phyloP scores from a whole-genome alignment of 2,113 vertebrate genomes.

The Motacilla alba region DNA sequence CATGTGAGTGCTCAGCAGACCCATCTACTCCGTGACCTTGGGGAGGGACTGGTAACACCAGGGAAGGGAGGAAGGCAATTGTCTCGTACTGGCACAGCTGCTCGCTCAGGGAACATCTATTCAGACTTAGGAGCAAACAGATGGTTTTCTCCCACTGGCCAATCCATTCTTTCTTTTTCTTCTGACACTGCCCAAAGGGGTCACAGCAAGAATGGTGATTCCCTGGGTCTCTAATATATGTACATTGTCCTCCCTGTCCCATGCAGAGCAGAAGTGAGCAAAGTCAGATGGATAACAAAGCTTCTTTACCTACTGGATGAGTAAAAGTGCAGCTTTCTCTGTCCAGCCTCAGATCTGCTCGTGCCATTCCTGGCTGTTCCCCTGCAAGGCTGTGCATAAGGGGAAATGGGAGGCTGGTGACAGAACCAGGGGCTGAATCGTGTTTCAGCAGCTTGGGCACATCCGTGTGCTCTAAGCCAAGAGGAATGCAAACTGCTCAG shows the following conservation, averaged over 20 bases:
- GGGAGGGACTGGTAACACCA: neutral
- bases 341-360: neutral
- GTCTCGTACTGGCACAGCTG: neutral
- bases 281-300: neutral
- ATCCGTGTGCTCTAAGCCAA: constrained; percentile 1
- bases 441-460: neutral
- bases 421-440: neutral
- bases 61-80: neutral
- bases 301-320: neutral
- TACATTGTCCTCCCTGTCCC: neutral
- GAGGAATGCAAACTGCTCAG: constrained; percentile 4
- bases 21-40: neutral
- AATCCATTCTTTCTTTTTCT: neutral
- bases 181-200: neutral
- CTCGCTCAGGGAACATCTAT: neutral
- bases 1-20: neutral
- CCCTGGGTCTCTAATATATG: neutral
- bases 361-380: neutral
- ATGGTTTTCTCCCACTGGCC: neutral
- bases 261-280: neutral
- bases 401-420: neutral
- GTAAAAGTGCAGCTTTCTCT: neutral
- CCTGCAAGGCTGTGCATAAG: neutral
- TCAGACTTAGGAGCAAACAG: neutral
- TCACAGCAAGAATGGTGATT: neutral